phyloP scores from a whole-genome alignment of 2,888 invertebrate species.

The Plebejus anna region DNA sequence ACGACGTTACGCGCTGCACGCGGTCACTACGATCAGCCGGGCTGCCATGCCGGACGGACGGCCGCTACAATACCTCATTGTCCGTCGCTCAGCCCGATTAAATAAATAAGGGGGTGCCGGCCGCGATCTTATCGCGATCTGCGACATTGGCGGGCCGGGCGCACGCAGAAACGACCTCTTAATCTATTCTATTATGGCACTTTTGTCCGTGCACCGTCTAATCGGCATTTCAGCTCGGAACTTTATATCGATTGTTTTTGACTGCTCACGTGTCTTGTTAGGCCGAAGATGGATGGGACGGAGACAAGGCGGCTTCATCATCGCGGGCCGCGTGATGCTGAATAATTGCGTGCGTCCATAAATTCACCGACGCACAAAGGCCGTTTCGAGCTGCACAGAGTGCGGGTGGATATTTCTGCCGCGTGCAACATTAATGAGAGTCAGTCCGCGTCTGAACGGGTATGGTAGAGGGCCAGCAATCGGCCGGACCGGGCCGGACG shows the following conservation, averaged over 20 bases:
- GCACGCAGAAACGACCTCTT: constrained; percentile 55
- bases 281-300: constrained; percentile 47
- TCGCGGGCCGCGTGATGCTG: constrained; percentile 42
- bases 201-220: constrained; percentile 49
- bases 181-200: constrained; percentile 52
- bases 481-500: constrained; percentile 71
- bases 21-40: constrained; percentile 54
- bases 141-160: constrained; percentile 56
- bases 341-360: constrained; percentile 41
- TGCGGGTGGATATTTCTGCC: constrained; percentile 38
- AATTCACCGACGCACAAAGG: constrained; percentile 28
- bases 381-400: constrained; percentile 6
- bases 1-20: constrained; percentile 34
- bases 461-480: constrained; percentile 68
- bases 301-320: constrained; percentile 47
- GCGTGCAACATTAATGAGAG: constrained; percentile 52
- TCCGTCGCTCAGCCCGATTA: constrained; percentile 75
- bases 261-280: constrained; percentile 47
- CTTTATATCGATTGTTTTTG: constrained; percentile 47
- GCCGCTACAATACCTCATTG: constrained; percentile 76
- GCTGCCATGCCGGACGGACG: constrained; percentile 75
- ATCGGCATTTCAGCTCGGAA: constrained; percentile 45
- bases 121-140: constrained; percentile 67
- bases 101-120: constrained; percentile 76
- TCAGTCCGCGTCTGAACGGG: constrained; percentile 57